These are phyloP conservation scores for Lasioglossum calceatum DNA, from an alignment of 2,888 invertebrate species.

Conservation along the genomic window DNA sequence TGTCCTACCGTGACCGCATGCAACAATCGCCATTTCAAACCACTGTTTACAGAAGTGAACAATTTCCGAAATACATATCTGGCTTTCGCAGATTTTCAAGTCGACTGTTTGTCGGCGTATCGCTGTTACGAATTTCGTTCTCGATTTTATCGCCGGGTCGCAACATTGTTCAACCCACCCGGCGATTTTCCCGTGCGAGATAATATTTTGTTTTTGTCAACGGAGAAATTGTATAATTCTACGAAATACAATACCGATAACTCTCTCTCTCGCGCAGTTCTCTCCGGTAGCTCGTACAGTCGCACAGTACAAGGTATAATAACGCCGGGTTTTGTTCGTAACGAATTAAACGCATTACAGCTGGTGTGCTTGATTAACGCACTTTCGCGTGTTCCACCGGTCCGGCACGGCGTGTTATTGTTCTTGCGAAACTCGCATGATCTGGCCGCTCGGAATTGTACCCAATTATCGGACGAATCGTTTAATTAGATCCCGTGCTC, in stretches of 20 bases:
- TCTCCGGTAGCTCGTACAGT: background rate
- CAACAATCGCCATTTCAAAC: background rate
- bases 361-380: constrained; percentile 26
- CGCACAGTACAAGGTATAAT: background rate
- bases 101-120: background rate
- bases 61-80: background rate
- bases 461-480: constrained; percentile 66
- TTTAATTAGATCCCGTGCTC: constrained; percentile 46
- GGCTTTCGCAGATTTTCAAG: background rate
- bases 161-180: background rate
- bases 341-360: constrained; percentile 13
- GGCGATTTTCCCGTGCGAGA: background rate
- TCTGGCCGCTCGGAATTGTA: constrained; percentile 43
- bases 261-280: background rate
- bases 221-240: background rate
- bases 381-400: background rate
- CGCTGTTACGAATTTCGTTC: background rate
- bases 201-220: background rate
- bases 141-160: background rate
- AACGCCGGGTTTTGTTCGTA: background rate
- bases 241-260: background rate
- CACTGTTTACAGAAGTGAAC: background rate
- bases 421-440: constrained; percentile 41
- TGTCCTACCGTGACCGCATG: background rate
- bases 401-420: constrained; percentile 18